Base-by-base conservation (phyloP, 2,888 invertebrate species). In the Ichneumon xanthorius region DNA sequence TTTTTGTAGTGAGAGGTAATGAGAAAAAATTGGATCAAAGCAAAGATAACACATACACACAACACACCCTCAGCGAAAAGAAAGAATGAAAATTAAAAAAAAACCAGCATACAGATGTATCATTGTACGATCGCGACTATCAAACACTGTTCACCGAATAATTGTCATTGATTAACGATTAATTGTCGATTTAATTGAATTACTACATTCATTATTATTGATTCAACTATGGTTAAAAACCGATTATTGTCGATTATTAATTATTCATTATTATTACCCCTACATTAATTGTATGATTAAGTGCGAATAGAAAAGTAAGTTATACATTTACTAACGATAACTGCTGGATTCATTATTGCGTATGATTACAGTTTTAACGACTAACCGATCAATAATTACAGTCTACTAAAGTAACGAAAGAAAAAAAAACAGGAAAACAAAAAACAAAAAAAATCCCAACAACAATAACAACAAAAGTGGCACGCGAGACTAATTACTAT, bases 231-330 rank as follows among this genome's bases (percentile, higher is more conserved):
- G 40, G 75, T 81, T 68, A 61, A 75, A 45, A 33, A 77, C 30
- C 11, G 22, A 19, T 73, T 63, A 63, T 85, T 78, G 61, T 84
- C 85, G 72, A 87, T 89, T 85, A 84, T 84, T 22, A 78, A 68
- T 63, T 87, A 76, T 75, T 77, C 85, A 70, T 86, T 78, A 79
- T 73, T 76, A 87, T 81, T 82, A 79, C 83, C 14, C 45, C 45
- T 82, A 80, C 73, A 84, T 80, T 76, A 80, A 84, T 70, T 77
- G 84, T 80, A 75, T 50, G 70, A 70, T 85, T 81, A 85, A 85
- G 81, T 85, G 78, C 81, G 70, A 75, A 63, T 85, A 85, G 78
- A 33, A 33, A 40, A 48, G 65, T 86, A 83, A 86, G 80, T 78
- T 68, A 63, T 45, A 81, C 63, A 68, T 81, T 81, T 61, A 83